A percentile compares a stretch with the other conserved stretches of the same genome.
Conservation (phyloP, 2,797 vertebrate genomes). For the Thripadectes ignobilis region DNA sequence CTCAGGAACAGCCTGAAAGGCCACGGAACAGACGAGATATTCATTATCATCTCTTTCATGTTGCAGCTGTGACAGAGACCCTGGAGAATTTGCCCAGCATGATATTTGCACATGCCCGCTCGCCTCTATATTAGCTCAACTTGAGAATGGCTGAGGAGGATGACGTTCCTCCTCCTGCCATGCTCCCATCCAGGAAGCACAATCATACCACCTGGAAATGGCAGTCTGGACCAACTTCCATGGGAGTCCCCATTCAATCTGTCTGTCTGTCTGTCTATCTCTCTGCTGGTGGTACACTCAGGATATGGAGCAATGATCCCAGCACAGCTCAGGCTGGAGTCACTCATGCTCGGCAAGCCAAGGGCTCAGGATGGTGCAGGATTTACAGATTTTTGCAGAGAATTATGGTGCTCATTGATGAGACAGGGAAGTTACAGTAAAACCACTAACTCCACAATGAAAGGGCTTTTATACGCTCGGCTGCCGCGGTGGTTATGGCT, state of each 20-base stretch:
- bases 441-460: constrained; percentile 36
- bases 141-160: background rate
- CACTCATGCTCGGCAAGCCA: background rate
- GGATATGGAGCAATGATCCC: background rate
- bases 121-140: background rate
- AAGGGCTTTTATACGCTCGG: constrained; percentile 56
- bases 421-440: constrained; percentile 49
- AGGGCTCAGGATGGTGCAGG: constrained; percentile 39
- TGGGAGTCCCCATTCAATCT: constrained; percentile 16
- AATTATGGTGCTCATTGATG: constrained; percentile 50
- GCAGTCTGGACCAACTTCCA: constrained; percentile 19
- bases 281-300: background rate
- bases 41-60: constrained; percentile 54
- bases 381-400: constrained; percentile 58
- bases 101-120: constrained; percentile 33
- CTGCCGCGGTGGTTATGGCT: constrained; percentile 33
- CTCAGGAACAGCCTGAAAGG: background rate
- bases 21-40: background rate
- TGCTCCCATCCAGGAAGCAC: background rate
- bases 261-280: background rate
- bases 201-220: background rate
- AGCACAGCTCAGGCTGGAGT: background rate
- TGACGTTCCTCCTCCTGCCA: background rate
- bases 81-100: constrained; percentile 34
- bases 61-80: constrained; percentile 46